A percentile compares a stretch with the other conserved stretches of the same genome.
phyloP scores from a whole-genome alignment of 2,113 vertebrate species.

The Fulica atra region DNA sequence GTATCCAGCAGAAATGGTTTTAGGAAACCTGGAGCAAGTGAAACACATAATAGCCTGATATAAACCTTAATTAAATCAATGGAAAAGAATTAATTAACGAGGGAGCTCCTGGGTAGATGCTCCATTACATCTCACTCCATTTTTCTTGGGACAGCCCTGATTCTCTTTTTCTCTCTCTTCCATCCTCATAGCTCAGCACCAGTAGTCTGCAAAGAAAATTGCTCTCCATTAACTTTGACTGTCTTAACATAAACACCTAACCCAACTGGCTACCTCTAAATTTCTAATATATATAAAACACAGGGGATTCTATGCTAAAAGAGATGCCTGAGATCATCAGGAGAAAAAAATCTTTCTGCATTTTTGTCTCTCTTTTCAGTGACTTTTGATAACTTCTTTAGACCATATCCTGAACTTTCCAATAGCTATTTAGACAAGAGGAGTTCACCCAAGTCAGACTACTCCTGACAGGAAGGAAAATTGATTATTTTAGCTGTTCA shows the following conservation, averaged over 20 bases:
- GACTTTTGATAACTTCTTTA: neutral
- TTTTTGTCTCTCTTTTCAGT: neutral
- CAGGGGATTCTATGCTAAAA: neutral
- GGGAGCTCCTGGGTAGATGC: neutral
- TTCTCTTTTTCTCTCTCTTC: neutral
- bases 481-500: neutral
- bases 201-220: neutral
- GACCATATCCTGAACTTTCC: neutral
- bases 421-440: neutral
- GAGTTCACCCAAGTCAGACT: neutral
- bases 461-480: neutral
- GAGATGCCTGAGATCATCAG: neutral
- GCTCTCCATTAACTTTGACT: neutral
- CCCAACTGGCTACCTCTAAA: too few relatives aligned
- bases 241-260: neutral
- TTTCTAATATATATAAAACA: neutral
- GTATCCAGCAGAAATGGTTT: neutral
- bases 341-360: neutral
- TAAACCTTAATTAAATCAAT: neutral
- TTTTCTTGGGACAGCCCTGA: neutral
- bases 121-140: neutral
- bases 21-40: neutral
- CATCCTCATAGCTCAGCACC: neutral
- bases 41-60: neutral
- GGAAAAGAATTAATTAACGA: neutral